phyloP scores from a whole-genome alignment of 2,113 vertebrate genomes.

The Megaceryle torquata region DNA sequence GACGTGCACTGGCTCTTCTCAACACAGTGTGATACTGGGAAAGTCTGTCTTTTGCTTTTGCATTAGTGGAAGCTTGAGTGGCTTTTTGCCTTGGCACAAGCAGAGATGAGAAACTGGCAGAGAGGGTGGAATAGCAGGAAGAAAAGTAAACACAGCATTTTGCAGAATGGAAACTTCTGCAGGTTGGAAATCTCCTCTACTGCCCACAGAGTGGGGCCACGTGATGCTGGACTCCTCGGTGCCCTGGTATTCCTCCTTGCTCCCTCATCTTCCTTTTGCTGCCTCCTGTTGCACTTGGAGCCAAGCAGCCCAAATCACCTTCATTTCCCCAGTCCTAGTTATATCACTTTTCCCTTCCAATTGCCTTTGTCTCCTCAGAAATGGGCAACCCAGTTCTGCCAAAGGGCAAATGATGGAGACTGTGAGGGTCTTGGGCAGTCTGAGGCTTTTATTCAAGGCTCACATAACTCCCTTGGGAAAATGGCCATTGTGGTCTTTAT shows the following conservation, averaged over 20 bases:
- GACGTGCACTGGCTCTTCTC: rapidly evolving
- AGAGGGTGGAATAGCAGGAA: not conserved
- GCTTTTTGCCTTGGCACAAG: not conserved
- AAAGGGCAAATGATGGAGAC: not conserved
- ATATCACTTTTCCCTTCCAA: not conserved
- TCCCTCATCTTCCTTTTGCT: not conserved
- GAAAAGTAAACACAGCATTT: rapidly evolving
- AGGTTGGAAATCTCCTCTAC: not conserved
- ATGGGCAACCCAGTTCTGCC: not conserved
- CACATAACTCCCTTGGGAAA: not conserved
- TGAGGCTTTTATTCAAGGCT: not conserved
- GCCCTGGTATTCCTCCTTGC: not conserved
- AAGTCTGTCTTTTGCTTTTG: not conserved
- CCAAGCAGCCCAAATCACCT: not conserved
- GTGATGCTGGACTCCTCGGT: not conserved
- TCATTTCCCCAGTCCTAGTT: not conserved
- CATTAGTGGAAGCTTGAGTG: not conserved
- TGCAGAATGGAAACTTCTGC: not conserved
- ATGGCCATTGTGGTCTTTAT: not conserved
- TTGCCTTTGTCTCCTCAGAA: not conserved
- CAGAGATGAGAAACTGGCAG: not conserved
- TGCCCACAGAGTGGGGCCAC: not conserved
- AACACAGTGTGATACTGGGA: rapidly evolving
- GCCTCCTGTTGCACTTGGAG: not conserved
- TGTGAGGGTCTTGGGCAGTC: not conserved